Percentiles rank a stretch among this genome's conserved stretches.
These are phyloP conservation scores for Aphelenchoides bicaudatus DNA, from an alignment of 2,888 invertebrate species.

Conservation along the genomic window DNA sequence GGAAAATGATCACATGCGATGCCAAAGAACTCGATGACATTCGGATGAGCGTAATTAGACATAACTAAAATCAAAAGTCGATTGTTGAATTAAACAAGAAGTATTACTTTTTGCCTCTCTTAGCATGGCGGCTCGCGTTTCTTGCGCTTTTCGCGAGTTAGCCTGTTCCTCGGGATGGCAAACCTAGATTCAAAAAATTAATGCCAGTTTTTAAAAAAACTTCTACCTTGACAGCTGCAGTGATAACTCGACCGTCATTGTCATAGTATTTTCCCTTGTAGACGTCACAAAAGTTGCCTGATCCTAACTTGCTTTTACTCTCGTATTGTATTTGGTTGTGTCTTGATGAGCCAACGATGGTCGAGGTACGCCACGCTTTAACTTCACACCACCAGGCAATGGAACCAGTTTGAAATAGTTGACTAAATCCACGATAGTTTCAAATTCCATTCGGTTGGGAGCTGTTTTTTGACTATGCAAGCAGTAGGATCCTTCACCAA, in stretches of 20 bases:
- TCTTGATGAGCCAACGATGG: constrained; percentile 40
- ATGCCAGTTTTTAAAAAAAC: too few species aligned
- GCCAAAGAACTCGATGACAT: constrained; percentile 73
- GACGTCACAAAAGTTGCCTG: constrained; percentile 19
- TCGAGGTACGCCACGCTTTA: constrained; percentile 27
- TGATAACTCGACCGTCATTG: not conserved
- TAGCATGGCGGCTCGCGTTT: constrained; percentile 25
- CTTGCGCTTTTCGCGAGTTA: not conserved
- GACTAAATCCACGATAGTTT: constrained; percentile 32
- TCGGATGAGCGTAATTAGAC: constrained; percentile 37
- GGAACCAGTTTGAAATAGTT: constrained; percentile 31
- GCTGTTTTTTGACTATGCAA: constrained; percentile 7
- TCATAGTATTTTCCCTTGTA: not conserved
- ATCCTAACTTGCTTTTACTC: constrained; percentile 28
- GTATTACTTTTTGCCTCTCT: constrained; percentile 44
- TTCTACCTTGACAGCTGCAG: constrained; percentile 22
- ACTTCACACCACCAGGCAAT: constrained; percentile 25
- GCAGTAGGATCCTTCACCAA: constrained; percentile 14
- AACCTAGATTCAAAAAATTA: too few species aligned
- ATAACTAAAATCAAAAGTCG: too few species aligned
- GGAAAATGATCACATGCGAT: constrained; percentile 96
- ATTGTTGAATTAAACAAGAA: too few species aligned
- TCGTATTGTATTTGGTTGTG: constrained; percentile 36
- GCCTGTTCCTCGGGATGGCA: constrained; percentile 12
- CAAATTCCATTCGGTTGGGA: constrained; percentile 16